These are phyloP conservation scores for Sylvilagus floridanus DNA, from an alignment of 2,797 vertebrate genomes.

Conservation along the genomic window DNA sequence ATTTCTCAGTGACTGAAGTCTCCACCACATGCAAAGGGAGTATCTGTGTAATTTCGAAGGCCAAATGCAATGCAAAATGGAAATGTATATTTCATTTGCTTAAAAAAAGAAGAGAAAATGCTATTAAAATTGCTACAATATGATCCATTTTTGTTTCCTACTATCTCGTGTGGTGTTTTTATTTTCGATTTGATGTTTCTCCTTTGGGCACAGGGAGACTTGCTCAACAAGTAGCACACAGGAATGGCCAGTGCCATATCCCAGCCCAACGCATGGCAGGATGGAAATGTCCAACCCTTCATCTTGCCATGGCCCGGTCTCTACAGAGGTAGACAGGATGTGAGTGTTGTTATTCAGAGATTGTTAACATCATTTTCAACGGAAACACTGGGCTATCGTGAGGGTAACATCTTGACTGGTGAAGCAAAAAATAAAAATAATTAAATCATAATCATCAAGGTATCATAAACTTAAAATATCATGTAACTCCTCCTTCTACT, in stretches of 20 bases:
- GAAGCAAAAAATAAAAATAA: not conserved
- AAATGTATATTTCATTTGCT: not conserved
- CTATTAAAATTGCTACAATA: slow-evolving; percentile 32
- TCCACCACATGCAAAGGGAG: not conserved
- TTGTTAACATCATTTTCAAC: not conserved
- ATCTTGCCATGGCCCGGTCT: not conserved
- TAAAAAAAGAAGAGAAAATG: not conserved
- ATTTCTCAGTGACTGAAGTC: not conserved
- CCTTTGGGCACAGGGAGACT: not conserved
- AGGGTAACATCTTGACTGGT: not conserved
- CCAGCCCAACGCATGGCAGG: accelerated
- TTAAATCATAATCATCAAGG: not conserved
- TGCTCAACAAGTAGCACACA: not conserved
- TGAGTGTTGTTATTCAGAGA: not conserved
- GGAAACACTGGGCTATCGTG: not conserved
- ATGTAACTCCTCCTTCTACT: not conserved
- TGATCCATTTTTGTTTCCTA: not conserved
- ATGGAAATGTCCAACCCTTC: not conserved
- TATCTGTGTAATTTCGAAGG: not conserved
- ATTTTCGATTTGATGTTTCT: slow-evolving; percentile 13
- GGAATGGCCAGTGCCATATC: accelerated
- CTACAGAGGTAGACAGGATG: not conserved
- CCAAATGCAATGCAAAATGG: not conserved
- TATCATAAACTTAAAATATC: slow-evolving; percentile 12
- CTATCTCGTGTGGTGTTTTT: not conserved